Evolutionary conservation across 2,797 vertebrate genomes (phyloP), one percentile per base, ranked within the genome.

Genomic region (Dendrocincla tyrannina): DNA sequence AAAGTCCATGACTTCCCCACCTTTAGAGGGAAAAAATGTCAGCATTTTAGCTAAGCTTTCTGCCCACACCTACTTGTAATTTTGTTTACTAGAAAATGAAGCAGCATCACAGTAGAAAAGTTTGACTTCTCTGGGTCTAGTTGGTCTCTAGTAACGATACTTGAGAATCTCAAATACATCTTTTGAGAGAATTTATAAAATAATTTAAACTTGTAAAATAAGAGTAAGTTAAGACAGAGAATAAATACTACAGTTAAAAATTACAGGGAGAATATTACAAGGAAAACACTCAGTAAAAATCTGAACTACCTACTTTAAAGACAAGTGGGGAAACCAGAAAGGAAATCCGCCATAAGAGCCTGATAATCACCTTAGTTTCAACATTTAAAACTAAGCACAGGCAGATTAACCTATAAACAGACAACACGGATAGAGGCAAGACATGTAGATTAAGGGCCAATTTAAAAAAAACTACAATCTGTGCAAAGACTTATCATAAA

Each of bases 351-450:
- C 42, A 24, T 90, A 91, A 97, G 30, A 96, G 66, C 76, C 80
- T 4, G 74, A 77, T 95, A 96, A 96, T 89, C 96, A 92, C 73
- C 93, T 97, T 96, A 93, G 76, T 91, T 95, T 88, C 83, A 95
- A 85, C 42, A 55, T 86, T 90, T 90, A 84, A 94, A 95, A 89
- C 85, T 88, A 94, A 96, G 89, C 75, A 69, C 50, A 53, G n/a
- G 53, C 79, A 85, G 95, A 93, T 96, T 92, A 95, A 81, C 79
- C 87, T 92, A 94, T 44, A 89, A 92, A 77, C 75, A 93, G 88
- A 28, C 64, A 88, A 82, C 55, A 47, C 0, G 1, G 14, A 62
- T 1, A 90, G 23, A 72, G 20, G 18, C 59, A 81, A 80, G 53
- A 35, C 46, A 47, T 9, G 49, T 0, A 75, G 25, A 63, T 58